These are phyloP conservation scores for Apis dorsata DNA, from an alignment of 1,140 invertebrate species.

Conservation along the genomic window DNA sequence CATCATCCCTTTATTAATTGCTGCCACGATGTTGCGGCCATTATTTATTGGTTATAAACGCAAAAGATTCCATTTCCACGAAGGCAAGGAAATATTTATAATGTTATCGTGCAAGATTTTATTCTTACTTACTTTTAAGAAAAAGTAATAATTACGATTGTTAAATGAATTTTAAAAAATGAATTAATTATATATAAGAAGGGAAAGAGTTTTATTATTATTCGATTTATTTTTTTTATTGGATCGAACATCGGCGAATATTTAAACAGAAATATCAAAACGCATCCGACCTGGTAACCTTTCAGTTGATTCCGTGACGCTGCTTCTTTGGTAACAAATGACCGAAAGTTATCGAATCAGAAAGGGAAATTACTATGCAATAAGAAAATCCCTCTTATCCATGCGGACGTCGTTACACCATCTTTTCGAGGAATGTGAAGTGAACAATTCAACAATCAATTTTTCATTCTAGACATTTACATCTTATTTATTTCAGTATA, in stretches of 20 bases:
- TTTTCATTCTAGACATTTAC: neutral
- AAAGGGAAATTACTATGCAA: constrained; percentile 9
- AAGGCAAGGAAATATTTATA: too few relatives aligned
- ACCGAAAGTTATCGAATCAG: constrained; percentile 22
- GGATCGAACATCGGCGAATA: neutral
- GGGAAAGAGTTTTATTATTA: neutral
- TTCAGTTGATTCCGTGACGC: constrained; percentile 4
- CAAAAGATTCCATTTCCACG: too few relatives aligned
- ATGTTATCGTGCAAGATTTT: too few relatives aligned
- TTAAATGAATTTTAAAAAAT: neutral
- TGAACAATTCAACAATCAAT: neutral
- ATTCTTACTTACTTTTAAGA: too few relatives aligned
- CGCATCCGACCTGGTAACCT: constrained; percentile 12
- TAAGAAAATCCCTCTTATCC: neutral
- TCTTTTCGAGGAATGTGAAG: neutral
- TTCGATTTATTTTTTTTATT: neutral
- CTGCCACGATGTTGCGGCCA: too few relatives aligned
- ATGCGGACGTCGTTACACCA: neutral
- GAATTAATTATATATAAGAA: neutral
- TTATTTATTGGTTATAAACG: too few relatives aligned
- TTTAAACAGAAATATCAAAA: neutral
- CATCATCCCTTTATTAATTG: too few relatives aligned
- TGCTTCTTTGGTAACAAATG: neutral
- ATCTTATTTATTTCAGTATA: too few relatives aligned
- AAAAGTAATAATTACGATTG: too few relatives aligned